These are phyloP conservation scores for Drosophila kambysellisi DNA, from an alignment of 2,888 invertebrate genomes.

Conservation along the genomic window DNA sequence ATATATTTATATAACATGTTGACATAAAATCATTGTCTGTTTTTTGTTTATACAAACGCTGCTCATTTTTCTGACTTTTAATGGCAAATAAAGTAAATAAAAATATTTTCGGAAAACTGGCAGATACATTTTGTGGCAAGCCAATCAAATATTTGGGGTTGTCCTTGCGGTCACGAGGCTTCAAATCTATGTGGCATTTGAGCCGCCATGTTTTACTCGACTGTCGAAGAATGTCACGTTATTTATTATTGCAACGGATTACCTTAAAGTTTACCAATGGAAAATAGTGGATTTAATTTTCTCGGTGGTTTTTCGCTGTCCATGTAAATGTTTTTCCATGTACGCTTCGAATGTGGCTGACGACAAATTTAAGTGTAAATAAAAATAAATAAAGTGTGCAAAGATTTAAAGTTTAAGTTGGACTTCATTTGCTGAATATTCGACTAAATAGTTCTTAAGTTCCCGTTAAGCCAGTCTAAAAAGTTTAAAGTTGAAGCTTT, in stretches of 20 bases:
- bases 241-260: not conserved
- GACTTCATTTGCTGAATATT: not conserved
- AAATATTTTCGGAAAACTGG: conserved; percentile 10
- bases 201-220: not conserved
- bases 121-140: not conserved
- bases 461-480: conserved; percentile 9
- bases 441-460: not conserved
- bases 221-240: not conserved
- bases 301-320: not conserved
- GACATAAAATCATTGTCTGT: not conserved
- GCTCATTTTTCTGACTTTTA: not conserved
- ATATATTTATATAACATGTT: not conserved
- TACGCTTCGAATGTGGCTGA: not conserved
- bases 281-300: not conserved
- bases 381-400: not conserved
- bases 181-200: not conserved
- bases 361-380: not conserved
- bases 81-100: conserved; percentile 7
- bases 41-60: not conserved
- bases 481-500: not conserved
- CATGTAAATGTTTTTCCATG: not conserved
- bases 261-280: not conserved
- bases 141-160: conserved; percentile 9
- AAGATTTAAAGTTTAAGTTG: not conserved
- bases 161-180: not conserved